Base-by-base conservation (phyloP, 2,113 vertebrate species). In the Microcebus lehilahytsara region DNA sequence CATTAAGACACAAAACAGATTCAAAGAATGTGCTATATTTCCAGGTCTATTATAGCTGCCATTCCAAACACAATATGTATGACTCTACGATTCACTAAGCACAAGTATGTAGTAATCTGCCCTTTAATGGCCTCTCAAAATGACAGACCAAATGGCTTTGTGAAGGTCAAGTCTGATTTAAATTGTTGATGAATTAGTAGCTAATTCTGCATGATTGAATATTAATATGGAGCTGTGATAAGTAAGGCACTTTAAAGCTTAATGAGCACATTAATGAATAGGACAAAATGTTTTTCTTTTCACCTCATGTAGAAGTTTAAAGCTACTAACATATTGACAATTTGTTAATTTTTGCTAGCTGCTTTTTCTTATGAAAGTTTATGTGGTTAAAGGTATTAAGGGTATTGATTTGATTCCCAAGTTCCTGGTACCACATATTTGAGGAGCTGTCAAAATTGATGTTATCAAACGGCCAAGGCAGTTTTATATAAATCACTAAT, bases 101-200 rank as follows among this genome's bases (percentile, higher is more conserved):
- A 91, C 88, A 98, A 98, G 93, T 97, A 95, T 77, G 85, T 93
- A 98, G 80, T 97, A 93, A 96, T 97, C 94, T 98, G 94, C 97
- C 96, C 98, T 98, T 98, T 98, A 98, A 97, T 98, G 93, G 91
- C 74, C 95, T 98, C 97, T 98, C 85, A 97, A 96, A 98, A 95
- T 97, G 96, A 97, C 95, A 98, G 84, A 95, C 71, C 95, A 96
- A 98, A 98, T 97, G 92, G 97, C 95, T 98, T 97, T 98, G 85
- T 98, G 98, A 99, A 99, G 97, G 97, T 98, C 98, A 98, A 97
- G 92, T 97, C 95, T 98, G 97, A 98, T 99, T 98, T 98, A 98
- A 98, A 98, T 98, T 98, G 98, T 98, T 98, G 98, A 98, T 98
- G 96, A 98, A 98, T 97, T 98, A 94, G 86, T 98, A 97, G 93